Conservation (phyloP, 2,797 vertebrate genomes). For the Notoglanidium macrostoma region DNA sequence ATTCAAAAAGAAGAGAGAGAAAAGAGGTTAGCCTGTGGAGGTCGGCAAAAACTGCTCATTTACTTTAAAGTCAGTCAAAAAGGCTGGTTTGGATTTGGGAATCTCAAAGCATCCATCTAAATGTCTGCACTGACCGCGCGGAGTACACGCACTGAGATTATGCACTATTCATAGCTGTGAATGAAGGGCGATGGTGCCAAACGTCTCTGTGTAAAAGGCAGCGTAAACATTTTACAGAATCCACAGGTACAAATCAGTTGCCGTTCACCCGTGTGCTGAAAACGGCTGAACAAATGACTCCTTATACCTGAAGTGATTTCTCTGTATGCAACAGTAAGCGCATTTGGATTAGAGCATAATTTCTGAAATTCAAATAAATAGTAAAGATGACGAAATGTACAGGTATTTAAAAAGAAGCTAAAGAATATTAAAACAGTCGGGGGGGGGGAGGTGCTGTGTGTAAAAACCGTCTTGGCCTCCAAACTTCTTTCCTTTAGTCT, state of each 20-base stretch:
- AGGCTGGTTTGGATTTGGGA: constrained; percentile 70
- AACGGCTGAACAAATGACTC: neutral
- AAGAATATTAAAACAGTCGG: neutral
- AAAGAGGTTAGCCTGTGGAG: constrained; percentile 1
- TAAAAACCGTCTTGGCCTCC: constrained; percentile 29
- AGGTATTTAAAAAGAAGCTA: neutral
- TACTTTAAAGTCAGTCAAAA: constrained; percentile 69
- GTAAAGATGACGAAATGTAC: neutral
- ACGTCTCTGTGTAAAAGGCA: constrained; percentile 63
- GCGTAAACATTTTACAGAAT: constrained; percentile 72
- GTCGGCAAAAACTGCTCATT: constrained; percentile 19
- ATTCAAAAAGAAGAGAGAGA: constrained; percentile 41
- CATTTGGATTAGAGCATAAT: neutral
- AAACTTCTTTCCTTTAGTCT: constrained; percentile 43
- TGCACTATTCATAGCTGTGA: constrained; percentile 78
- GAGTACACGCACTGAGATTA: constrained; percentile 71
- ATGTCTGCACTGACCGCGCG: constrained; percentile 74
- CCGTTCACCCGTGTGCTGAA: constrained; percentile 37
- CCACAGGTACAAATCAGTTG: constrained; percentile 68
- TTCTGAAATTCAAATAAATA: neutral
- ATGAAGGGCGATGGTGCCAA: constrained; percentile 74
- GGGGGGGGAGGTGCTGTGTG: constrained; percentile 1
- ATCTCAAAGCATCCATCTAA: constrained; percentile 77
- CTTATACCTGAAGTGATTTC: neutral
- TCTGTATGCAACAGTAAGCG: neutral